Percentiles rank a stretch among this genome's conserved stretches.
Conservation (phyloP, 1,140 invertebrate species). For the Aphelenchoides besseyi region DNA sequence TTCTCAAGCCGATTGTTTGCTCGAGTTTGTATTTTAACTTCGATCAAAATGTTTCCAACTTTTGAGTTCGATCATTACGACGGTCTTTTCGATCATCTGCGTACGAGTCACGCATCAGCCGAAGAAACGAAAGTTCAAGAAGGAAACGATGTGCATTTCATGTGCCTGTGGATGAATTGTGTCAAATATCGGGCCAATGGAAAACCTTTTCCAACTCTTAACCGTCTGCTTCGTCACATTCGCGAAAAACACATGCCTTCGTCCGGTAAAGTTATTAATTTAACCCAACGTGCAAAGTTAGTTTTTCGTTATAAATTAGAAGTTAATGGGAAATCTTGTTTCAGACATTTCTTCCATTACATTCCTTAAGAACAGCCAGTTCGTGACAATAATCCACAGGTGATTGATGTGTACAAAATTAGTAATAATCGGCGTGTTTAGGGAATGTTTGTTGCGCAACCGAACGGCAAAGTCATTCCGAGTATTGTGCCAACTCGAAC, state of each 20-base stretch:
- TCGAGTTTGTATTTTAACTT: too few species aligned
- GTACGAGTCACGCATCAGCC: conserved; percentile 69
- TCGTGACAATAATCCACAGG: not conserved
- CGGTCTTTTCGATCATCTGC: conserved; percentile 84
- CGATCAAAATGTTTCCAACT: too few species aligned
- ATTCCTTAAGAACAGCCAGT: conserved; percentile 6
- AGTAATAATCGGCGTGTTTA: too few species aligned
- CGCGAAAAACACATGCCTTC: conserved; percentile 87
- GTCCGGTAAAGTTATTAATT: conserved; percentile 62
- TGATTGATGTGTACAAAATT: too few species aligned
- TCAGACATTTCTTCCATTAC: conserved; percentile 45
- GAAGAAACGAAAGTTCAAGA: conserved; percentile 31
- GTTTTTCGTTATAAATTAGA: too few species aligned
- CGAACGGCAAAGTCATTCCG: conserved; percentile 17
- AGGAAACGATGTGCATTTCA: conserved; percentile 76
- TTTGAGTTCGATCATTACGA: conserved; percentile 84
- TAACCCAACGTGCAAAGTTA: conserved; percentile 63
- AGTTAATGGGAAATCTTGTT: too few species aligned
- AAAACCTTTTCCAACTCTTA: conserved; percentile 79
- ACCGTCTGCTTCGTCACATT: conserved; percentile 80
- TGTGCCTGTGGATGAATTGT: conserved; percentile 81
- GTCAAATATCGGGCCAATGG: conserved; percentile 70
- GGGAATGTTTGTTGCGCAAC: conserved; percentile 23
- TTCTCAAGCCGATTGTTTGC: too few species aligned
- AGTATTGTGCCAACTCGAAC: not conserved